phyloP scores from a whole-genome alignment of 1,140 invertebrate genomes.

The Diorhabda carinulata region DNA sequence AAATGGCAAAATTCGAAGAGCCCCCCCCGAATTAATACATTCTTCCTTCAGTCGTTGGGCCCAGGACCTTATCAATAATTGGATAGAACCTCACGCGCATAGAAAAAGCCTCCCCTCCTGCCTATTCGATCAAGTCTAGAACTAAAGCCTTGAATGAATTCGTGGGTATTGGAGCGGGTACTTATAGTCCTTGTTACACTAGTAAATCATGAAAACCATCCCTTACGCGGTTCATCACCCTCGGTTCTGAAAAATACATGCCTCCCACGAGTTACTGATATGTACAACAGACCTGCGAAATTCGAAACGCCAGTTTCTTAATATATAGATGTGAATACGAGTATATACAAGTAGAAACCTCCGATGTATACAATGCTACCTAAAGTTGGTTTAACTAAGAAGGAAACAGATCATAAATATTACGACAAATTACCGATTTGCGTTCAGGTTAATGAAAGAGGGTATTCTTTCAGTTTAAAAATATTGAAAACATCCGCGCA shows the following conservation, averaged over 20 bases:
- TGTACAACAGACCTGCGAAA: conserved; percentile 37
- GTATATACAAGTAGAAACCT: conserved; percentile 38
- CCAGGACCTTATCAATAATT: conserved; percentile 54
- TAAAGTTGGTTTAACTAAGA: conserved; percentile 23
- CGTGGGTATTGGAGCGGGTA: conserved; percentile 54
- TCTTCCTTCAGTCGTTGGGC: conserved; percentile 52
- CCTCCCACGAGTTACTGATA: conserved; percentile 47
- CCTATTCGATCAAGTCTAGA: conserved; percentile 45
- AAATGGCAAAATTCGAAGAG: too few relatives aligned
- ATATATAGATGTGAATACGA: conserved; percentile 46
- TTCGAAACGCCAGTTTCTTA: conserved; percentile 55
- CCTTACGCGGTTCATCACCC: conserved; percentile 43
- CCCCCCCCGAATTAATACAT: conserved; percentile 60
- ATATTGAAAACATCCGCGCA: background rate
- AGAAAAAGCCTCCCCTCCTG: conserved; percentile 49
- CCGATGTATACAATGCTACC: conserved; percentile 48
- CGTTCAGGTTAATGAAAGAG: conserved; percentile 24
- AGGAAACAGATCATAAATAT: conserved; percentile 47
- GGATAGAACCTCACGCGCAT: conserved; percentile 44
- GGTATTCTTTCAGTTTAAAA: conserved; percentile 39
- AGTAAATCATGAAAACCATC: conserved; percentile 50
- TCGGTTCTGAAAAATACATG: conserved; percentile 60
- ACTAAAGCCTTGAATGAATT: conserved; percentile 29
- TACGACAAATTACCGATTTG: conserved; percentile 31
- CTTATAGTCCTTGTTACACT: conserved; percentile 54